phyloP scores from a whole-genome alignment of 1,140 invertebrate genomes.

The Agrilus planipennis region DNA sequence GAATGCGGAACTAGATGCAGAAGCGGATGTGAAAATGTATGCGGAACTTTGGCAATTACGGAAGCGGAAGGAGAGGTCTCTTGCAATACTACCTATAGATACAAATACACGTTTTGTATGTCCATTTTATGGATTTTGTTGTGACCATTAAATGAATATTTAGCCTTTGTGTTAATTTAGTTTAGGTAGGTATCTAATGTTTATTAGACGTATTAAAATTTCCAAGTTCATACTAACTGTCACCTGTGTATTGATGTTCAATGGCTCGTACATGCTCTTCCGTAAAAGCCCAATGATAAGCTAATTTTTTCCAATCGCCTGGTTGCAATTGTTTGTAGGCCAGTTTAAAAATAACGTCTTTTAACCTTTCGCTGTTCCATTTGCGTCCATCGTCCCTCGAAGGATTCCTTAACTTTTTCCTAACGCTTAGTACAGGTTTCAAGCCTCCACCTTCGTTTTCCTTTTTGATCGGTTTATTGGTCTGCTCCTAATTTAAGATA shows the following conservation, averaged over 20 bases:
- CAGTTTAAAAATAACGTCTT: slow-evolving; percentile 50
- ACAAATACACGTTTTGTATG: no score
- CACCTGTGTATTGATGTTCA: slow-evolving; percentile 65
- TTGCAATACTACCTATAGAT: no score
- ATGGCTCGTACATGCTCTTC: slow-evolving; percentile 60
- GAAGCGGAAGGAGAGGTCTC: no score
- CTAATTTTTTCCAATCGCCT: slow-evolving; percentile 60
- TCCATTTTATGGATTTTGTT: no score
- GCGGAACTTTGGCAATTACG: no score
- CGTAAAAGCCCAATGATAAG: slow-evolving; percentile 58
- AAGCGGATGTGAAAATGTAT: no score
- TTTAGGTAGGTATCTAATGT: no score
- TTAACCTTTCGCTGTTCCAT: slow-evolving; percentile 34
- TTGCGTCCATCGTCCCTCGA: slow-evolving; percentile 33
- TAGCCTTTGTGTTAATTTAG: no score
- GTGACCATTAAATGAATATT: no score
- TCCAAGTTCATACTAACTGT: slow-evolving; percentile 1
- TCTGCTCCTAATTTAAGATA: slow-evolving; percentile 19
- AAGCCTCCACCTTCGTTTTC: slow-evolving; percentile 15
- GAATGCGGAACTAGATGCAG: no score
- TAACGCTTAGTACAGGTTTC: slow-evolving; percentile 24
- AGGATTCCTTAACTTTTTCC: slow-evolving; percentile 29
- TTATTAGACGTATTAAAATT: no score
- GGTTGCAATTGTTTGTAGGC: slow-evolving; percentile 54
- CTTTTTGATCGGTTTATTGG: slow-evolving; percentile 16